Evolutionary conservation across 2,888 invertebrate genomes (phyloP).

Genomic region (Caenorhabditis parvicauda): DNA sequence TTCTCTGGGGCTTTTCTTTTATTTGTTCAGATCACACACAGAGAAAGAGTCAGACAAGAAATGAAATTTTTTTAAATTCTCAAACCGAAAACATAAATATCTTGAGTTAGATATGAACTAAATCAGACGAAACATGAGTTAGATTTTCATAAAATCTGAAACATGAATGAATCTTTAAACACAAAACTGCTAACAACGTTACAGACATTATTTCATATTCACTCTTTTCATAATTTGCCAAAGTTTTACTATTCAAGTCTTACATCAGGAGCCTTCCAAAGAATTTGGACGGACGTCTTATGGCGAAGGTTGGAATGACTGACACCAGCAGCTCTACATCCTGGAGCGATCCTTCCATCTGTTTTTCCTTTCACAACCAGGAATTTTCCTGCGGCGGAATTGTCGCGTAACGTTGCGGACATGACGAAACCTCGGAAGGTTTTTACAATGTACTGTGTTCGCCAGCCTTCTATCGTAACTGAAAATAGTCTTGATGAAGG

Average conservation of each 20-base stretch:
- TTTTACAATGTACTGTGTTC: slow-evolving; percentile 61
- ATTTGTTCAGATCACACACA: background rate
- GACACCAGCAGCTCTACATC: slow-evolving; percentile 56
- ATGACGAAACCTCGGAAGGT: slow-evolving; percentile 63
- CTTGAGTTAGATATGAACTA: too few species aligned
- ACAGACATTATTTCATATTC: too few species aligned
- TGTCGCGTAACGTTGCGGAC: slow-evolving; percentile 48
- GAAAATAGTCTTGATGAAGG: slow-evolving; percentile 10
- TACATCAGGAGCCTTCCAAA: slow-evolving; percentile 60
- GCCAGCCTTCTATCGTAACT: slow-evolving; percentile 57
- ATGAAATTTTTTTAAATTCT: background rate
- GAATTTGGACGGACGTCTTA: slow-evolving; percentile 56
- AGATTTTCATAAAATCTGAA: too few species aligned
- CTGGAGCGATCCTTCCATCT: slow-evolving; percentile 57
- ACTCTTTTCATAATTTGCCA: too few species aligned
- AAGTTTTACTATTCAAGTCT: slow-evolving; percentile 5
- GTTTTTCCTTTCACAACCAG: slow-evolving; percentile 42
- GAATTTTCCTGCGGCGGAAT: slow-evolving; percentile 40
- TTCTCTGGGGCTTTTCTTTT: background rate
- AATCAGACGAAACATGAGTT: background rate
- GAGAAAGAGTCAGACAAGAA: background rate
- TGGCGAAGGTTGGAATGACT: slow-evolving; percentile 58
- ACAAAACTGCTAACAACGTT: too few species aligned
- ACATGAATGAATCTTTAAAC: too few species aligned
- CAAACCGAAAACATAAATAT: too few species aligned